Percentiles rank a stretch among this genome's conserved stretches.
Evolutionary conservation across 2,888 invertebrate species (phyloP).

Genomic region (Drosophila subquinaria): DNA sequence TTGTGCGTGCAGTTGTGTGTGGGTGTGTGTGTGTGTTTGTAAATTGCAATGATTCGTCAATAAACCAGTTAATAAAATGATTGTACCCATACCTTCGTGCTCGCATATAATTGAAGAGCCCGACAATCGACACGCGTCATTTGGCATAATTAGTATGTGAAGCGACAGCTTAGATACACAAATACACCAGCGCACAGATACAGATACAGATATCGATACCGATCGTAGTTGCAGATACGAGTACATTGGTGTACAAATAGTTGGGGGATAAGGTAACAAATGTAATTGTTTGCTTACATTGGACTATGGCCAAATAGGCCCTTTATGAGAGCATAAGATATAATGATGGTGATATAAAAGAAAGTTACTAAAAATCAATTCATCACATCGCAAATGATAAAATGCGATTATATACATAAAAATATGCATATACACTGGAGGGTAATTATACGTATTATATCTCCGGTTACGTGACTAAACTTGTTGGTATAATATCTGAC

Average conservation of each 20-base stretch:
- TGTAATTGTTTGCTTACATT: slow-evolving; percentile 14
- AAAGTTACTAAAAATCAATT: no score
- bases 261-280: slow-evolving; percentile 18
- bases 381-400: no score
- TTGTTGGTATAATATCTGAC: no score
- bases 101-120: slow-evolving; percentile 32
- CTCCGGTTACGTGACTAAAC: no score
- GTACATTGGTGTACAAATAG: slow-evolving; percentile 4
- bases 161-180: slow-evolving; percentile 19
- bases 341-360: no score
- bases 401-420: no score
- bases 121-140: slow-evolving; percentile 68
- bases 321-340: no score
- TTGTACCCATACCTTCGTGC: slow-evolving; percentile 17
- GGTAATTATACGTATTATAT: no score
- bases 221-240: neutral
- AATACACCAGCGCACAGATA: slow-evolving; percentile 23
- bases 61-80: slow-evolving; percentile 41
- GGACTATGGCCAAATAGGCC: slow-evolving; percentile 1
- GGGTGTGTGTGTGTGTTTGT: slow-evolving; percentile 1
- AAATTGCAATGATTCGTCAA: slow-evolving; percentile 32
- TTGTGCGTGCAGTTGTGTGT: neutral
- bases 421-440: no score
- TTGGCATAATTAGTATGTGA: slow-evolving; percentile 67
- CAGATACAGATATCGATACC: slow-evolving; percentile 14